Conservation (phyloP, 1,140 invertebrate genomes). For the Papilio polytes region DNA sequence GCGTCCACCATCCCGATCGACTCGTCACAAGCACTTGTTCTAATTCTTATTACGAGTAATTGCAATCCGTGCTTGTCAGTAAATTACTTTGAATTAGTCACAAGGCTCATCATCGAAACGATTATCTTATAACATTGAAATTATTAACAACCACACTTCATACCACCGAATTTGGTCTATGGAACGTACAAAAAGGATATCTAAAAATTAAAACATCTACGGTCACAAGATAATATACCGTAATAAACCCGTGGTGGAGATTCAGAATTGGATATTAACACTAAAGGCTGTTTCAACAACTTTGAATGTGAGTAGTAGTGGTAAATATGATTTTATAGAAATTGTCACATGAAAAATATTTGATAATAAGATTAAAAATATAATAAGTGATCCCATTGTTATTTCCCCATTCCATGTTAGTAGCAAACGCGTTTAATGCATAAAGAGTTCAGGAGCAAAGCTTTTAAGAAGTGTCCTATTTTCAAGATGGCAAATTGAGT, state of each 20-base stretch:
- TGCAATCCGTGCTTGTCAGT: neutral
- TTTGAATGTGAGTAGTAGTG: too few species aligned
- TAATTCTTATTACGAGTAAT: neutral
- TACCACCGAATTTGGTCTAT: too few species aligned
- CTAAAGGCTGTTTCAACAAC: too few species aligned
- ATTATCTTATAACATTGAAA: neutral
- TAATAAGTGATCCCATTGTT: neutral
- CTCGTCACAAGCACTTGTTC: neutral
- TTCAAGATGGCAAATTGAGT: slow-evolving; percentile 63
- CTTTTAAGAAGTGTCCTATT: slow-evolving; percentile 67
- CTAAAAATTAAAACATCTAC: too few species aligned
- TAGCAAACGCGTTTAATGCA: slow-evolving; percentile 30
- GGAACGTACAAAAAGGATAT: too few species aligned
- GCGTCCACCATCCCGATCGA: neutral
- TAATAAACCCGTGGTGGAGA: too few species aligned
- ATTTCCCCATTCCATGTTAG: neutral
- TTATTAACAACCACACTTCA: neutral
- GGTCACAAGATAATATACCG: too few species aligned
- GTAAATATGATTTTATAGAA: too few species aligned
- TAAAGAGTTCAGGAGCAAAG: slow-evolving; percentile 50
- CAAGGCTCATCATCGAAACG: too few species aligned
- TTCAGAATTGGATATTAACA: too few species aligned
- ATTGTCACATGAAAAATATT: neutral
- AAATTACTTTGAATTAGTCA: neutral
- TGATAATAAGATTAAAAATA: neutral